Conservation (phyloP, 2,113 vertebrate species). For the Ammodytes marinus region DNA sequence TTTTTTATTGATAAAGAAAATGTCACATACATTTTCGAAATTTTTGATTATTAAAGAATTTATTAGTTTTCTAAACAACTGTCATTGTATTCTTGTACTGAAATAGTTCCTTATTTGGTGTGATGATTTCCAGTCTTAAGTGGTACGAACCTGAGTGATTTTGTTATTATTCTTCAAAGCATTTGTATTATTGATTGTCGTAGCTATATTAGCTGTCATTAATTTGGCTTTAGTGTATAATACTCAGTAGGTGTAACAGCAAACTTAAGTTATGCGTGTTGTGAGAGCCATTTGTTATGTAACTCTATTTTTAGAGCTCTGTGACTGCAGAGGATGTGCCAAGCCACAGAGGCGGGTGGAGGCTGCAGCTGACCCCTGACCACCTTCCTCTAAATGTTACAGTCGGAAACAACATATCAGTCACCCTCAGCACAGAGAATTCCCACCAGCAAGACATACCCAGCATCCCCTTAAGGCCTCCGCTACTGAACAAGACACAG, state of each 20-base stretch:
- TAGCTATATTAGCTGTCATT: neutral
- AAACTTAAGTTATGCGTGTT: constrained; percentile 18
- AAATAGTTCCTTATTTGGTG: neutral
- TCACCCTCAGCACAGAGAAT: constrained; percentile 55
- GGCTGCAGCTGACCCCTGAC: constrained; percentile 65
- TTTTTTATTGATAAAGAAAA: neutral
- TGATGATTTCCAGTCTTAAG: neutral
- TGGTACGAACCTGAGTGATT: neutral
- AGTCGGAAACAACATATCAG: constrained; percentile 83
- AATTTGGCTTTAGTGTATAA: neutral
- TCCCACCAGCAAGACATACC: constrained; percentile 53
- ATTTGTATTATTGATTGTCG: neutral
- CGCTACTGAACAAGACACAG: constrained; percentile 25
- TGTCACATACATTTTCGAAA: too few relatives aligned
- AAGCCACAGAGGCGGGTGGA: constrained; percentile 65
- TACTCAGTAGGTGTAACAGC: neutral
- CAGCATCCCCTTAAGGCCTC: constrained; percentile 20
- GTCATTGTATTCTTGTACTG: neutral
- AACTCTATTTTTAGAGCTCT: constrained; percentile 71
- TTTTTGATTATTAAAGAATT: too few relatives aligned
- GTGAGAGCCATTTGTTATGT: constrained; percentile 52
- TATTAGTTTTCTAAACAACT: neutral
- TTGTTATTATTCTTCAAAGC: neutral
- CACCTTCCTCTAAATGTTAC: constrained; percentile 74
- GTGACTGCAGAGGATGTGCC: constrained; percentile 72